These are phyloP conservation scores for Enchytraeus crypticus DNA, from an alignment of 2,888 invertebrate species.

Conservation along the genomic window DNA sequence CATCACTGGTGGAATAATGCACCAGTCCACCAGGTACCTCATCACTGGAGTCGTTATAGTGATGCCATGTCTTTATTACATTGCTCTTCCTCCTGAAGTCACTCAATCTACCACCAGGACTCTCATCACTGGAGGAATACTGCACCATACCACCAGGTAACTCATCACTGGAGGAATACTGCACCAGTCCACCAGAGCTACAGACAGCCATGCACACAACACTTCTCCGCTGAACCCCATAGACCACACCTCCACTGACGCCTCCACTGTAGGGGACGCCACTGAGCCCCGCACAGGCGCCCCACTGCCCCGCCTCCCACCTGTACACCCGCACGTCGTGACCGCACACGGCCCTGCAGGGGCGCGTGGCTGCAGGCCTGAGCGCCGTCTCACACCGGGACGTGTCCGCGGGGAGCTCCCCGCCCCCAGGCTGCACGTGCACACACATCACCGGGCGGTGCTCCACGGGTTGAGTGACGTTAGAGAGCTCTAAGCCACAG, in stretches of 20 bases:
- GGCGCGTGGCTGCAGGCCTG: not conserved
- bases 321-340: constrained; percentile 18
- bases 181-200: constrained; percentile 5
- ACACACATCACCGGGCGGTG: too few relatives aligned
- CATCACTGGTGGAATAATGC: too few relatives aligned
- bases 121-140: constrained; percentile 48
- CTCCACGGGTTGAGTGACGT: too few relatives aligned
- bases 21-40: not conserved
- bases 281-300: constrained; percentile 9
- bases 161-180: not conserved
- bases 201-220: constrained; percentile 42
- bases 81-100: too few relatives aligned
- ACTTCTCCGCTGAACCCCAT: constrained; percentile 17
- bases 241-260: not conserved
- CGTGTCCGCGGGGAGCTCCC: not conserved
- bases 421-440: constrained; percentile 9
- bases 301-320: constrained; percentile 21
- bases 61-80: too few relatives aligned
- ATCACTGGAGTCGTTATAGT: not conserved
- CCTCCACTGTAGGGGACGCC: not conserved
- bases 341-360: constrained; percentile 25
- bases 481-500: constrained; percentile 24
- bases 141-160: not conserved
- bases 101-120: constrained; percentile 2
- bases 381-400: not conserved